Percentiles rank a stretch among this genome's conserved stretches.
Evolutionary conservation across 2,113 vertebrate species (phyloP).

Genomic region (Lanius collurio): DNA sequence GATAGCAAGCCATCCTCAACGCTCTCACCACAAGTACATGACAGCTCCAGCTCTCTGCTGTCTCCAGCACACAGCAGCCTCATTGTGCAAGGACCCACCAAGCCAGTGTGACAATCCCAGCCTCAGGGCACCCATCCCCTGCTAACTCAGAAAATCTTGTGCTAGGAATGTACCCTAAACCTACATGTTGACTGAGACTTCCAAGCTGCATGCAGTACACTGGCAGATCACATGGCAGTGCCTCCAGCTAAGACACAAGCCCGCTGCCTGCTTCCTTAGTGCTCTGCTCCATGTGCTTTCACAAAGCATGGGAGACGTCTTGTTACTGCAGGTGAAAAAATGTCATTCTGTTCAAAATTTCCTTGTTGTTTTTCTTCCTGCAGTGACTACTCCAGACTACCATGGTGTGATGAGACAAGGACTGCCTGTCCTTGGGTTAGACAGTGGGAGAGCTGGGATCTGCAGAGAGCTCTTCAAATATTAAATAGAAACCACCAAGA

Average conservation of each 20-base stretch:
- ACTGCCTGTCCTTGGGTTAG: background rate
- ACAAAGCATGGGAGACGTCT: background rate
- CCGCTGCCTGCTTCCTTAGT: background rate
- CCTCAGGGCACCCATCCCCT: background rate
- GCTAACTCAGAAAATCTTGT: background rate
- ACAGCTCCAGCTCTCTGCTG: background rate
- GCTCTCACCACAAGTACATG: background rate
- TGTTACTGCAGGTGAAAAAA: background rate
- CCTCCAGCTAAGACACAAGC: background rate
- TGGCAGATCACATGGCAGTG: background rate
- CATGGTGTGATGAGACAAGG: background rate
- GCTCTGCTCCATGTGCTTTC: background rate
- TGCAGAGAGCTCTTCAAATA: background rate
- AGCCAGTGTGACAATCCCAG: background rate
- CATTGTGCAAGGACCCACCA: background rate
- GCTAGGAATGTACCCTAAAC: background rate
- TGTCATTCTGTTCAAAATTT: background rate
- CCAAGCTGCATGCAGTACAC: background rate
- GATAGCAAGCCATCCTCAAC: background rate
- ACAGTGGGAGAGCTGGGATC: background rate
- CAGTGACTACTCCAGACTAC: background rate
- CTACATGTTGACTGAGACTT: background rate
- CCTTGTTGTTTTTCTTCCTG: background rate
- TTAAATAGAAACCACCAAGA: background rate
- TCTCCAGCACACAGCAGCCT: background rate